Percentiles rank a stretch among this genome's conserved stretches.
phyloP scores from a whole-genome alignment of 2,113 vertebrate species.

The Smithornis capensis region DNA sequence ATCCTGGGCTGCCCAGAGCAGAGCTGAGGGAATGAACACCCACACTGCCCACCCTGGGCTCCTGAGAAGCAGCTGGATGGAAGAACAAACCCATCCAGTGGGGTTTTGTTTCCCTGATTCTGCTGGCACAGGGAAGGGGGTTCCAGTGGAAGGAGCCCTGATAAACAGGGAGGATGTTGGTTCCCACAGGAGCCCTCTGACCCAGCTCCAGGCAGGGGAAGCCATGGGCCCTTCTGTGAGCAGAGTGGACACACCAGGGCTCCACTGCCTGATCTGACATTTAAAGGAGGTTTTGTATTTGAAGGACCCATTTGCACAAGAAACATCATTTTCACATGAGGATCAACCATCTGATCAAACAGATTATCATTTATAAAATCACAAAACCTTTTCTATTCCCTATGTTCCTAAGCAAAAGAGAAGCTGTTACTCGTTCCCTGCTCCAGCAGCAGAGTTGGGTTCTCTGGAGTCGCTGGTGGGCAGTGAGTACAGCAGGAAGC shows the following conservation, averaged over 20 bases:
- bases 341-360: not conserved
- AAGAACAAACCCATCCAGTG: accelerated
- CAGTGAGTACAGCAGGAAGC: not conserved
- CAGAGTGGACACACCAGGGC: accelerated
- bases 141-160: not conserved
- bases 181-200: accelerated
- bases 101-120: accelerated
- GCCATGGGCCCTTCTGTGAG: not conserved
- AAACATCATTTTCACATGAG: not conserved
- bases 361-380: not conserved
- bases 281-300: not conserved
- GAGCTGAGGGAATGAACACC: not conserved
- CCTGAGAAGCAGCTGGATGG: not conserved
- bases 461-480: not conserved
- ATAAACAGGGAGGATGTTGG: accelerated
- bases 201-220: not conserved
- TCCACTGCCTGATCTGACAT: not conserved
- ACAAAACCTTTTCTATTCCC: not conserved
- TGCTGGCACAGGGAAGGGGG: not conserved
- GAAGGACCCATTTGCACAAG: not conserved
- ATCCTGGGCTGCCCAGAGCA: not conserved
- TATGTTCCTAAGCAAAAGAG: not conserved
- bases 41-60: accelerated
- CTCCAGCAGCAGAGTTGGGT: accelerated
- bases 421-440: not conserved